These are phyloP conservation scores for Abrostola tripartita DNA, from an alignment of 2,888 invertebrate genomes.

Conservation along the genomic window DNA sequence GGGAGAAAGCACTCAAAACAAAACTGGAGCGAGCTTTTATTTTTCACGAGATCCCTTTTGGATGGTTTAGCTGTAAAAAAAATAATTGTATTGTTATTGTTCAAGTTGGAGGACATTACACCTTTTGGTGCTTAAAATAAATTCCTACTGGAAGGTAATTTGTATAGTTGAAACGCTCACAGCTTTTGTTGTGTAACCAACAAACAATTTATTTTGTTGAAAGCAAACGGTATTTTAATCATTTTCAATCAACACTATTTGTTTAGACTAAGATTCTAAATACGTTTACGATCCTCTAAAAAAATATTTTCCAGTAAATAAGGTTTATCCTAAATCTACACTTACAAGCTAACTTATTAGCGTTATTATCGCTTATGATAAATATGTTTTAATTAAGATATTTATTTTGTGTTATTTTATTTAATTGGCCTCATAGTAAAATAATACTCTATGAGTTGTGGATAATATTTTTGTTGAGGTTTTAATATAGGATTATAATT, in stretches of 20 bases:
- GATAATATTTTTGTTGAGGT: no score
- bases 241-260: background rate
- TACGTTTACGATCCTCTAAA: no score
- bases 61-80: slow-evolving; percentile 57
- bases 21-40: slow-evolving; percentile 58
- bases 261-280: no score
- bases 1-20: slow-evolving; percentile 61
- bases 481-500: no score
- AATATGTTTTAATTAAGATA: no score
- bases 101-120: slow-evolving; percentile 58
- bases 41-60: slow-evolving; percentile 57
- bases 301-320: no score
- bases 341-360: slow-evolving; percentile 1
- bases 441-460: no score
- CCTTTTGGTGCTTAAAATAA: slow-evolving; percentile 44
- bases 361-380: background rate
- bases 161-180: slow-evolving; percentile 28
- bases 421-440: no score
- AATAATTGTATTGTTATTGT: slow-evolving; percentile 65
- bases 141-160: slow-evolving; percentile 30
- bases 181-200: slow-evolving; percentile 17
- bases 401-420: no score
- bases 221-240: slow-evolving; percentile 1
- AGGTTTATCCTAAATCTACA: background rate
- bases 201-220: slow-evolving; percentile 21